These are phyloP conservation scores for Tineola bisselliella DNA, from an alignment of 2,888 invertebrate species.

Conservation along the genomic window DNA sequence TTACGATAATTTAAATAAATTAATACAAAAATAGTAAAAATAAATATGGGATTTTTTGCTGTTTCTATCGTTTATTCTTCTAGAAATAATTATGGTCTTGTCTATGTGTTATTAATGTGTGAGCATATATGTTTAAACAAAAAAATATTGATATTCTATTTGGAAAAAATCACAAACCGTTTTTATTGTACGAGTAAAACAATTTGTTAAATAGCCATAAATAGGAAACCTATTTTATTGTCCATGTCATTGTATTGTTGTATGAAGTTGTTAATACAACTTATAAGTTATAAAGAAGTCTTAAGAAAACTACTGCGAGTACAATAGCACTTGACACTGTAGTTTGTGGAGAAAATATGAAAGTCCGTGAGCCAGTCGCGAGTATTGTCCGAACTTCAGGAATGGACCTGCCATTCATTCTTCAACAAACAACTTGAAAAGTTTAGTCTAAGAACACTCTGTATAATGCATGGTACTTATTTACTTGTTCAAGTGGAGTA, in stretches of 20 bases:
- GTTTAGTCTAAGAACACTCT: background rate
- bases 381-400: conserved; percentile 14
- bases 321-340: conserved; percentile 40
- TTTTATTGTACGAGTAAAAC: no score
- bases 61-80: no score
- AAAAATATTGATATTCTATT: no score
- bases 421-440: conserved; percentile 2
- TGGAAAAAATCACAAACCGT: no score
- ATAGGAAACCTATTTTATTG: no score
- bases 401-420: conserved; percentile 7
- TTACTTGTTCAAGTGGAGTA: background rate
- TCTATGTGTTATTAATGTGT: no score
- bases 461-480: background rate
- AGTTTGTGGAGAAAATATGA: conserved; percentile 36
- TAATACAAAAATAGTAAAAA: no score
- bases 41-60: no score
- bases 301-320: conserved; percentile 26
- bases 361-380: conserved; percentile 58
- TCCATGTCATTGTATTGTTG: background rate
- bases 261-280: conserved; percentile 4
- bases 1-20: no score
- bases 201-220: no score
- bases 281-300: conserved; percentile 10
- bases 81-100: no score
- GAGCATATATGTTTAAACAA: no score